Base-by-base conservation (phyloP, 92 coral and sea anemone species). In the Bergia sp. region DNA sequence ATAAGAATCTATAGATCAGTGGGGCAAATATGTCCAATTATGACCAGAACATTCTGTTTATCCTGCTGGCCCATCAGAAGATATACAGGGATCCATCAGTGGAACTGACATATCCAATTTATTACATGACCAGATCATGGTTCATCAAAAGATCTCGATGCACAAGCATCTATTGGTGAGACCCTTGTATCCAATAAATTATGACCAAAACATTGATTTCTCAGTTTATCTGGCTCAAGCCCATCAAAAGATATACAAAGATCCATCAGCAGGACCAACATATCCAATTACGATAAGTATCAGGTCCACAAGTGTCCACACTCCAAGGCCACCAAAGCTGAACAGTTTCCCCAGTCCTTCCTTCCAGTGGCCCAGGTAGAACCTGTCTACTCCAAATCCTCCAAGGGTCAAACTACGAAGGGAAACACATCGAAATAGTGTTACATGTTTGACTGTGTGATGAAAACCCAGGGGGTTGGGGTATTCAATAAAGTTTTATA, bases 251-350 rank as follows among this genome's bases (percentile, higher is more conserved):
- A 97, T 97, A 87, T 97, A 97, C 37, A 97, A 87, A 6, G 99
- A 97, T 21, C 99, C 98, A 88, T 97, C 99, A 2, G 90, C 94
- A 16, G 99, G 99, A 29, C 98, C 97, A 66, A 97, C 91, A 81
- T 97, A 97, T 40, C 96, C 96, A 90, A 92, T 92, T 11, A 89
- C 86, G 67, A 97, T 92, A 66, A 97, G 90, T 41, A 97, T 91
- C 37, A 97, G 93, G 80, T 97, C 99, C 38, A 97, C 98, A 74
- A 97, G 91, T 45, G 99, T 97, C 99, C 99, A 97, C 11, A 97
- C 99, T 37, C 99, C 99, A 9, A 97, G 97, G 89, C 99, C 99
- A 82, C 99, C 99, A 92, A 97, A 97, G 82, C 97, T 97, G 85
- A 97, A 95, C 15, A 97, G 96, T 90, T 97, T 97, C 41, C 97